Percentiles rank a stretch among this genome's conserved stretches.
Evolutionary conservation across 2,888 invertebrate species (phyloP).

Genomic region (Pantelozetes paolii): DNA sequence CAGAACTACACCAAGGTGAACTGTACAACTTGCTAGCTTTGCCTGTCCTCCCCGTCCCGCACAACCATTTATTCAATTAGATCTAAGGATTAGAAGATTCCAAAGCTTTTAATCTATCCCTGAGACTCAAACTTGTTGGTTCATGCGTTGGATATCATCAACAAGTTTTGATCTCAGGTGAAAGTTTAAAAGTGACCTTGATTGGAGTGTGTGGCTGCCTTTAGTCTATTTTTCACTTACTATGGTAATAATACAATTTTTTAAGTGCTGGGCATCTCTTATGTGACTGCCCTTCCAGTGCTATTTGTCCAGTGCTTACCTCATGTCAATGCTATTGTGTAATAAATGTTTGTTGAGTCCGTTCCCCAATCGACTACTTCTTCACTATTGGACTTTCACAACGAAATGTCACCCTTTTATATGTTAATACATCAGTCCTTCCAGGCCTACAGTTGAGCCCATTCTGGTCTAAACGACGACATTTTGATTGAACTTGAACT

Average conservation of each 20-base stretch:
- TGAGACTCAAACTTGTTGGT: constrained; percentile 74
- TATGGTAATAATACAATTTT: no score
- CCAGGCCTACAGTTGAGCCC: background rate
- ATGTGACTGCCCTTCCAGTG: background rate
- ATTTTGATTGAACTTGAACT: background rate
- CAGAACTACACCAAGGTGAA: constrained; percentile 83
- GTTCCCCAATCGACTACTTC: background rate
- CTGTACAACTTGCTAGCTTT: constrained; percentile 98
- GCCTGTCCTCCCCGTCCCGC: constrained; percentile 55
- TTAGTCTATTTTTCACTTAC: no score
- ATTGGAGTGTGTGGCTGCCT: no score
- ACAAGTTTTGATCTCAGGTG: constrained; percentile 68
- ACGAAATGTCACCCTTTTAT: background rate
- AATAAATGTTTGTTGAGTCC: background rate
- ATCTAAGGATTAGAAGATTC: no score
- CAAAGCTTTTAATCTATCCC: constrained; percentile 64
- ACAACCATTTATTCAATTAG: background rate
- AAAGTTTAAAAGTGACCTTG: constrained; percentile 46
- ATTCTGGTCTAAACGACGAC: background rate
- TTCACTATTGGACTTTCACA: background rate
- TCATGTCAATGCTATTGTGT: background rate
- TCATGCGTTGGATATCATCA: constrained; percentile 56
- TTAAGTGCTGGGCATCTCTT: background rate
- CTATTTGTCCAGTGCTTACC: background rate
- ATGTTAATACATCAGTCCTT: background rate